phyloP scores from a whole-genome alignment of 2,797 vertebrate genomes.

The Eulemur rubriventer region DNA sequence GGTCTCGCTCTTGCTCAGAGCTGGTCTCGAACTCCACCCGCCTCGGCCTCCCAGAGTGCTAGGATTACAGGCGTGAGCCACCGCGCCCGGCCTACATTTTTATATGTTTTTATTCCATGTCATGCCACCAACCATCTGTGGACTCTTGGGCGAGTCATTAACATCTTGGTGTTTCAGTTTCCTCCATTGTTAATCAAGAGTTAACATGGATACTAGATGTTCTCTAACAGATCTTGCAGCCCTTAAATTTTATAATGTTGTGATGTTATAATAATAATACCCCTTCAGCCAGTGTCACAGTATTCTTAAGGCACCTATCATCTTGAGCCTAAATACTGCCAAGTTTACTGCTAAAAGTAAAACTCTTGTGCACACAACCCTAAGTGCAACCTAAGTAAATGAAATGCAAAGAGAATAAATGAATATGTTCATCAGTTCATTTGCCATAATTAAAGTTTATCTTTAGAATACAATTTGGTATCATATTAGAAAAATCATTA shows the following conservation, averaged over 20 bases:
- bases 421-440: not conserved
- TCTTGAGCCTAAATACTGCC: not conserved
- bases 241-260: not conserved
- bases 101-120: not conserved
- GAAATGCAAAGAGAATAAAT: not conserved
- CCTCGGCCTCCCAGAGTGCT: no score
- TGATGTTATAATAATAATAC: not conserved
- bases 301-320: not conserved
- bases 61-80: no score
- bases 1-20: no score
- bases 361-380: not conserved
- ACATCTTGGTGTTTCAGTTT: not conserved
- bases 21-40: no score
- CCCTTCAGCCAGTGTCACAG: not conserved
- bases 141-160: not conserved
- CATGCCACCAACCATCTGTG: not conserved
- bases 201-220: not conserved
- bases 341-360: conserved; percentile 1
- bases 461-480: not conserved
- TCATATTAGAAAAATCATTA: not conserved
- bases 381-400: not conserved
- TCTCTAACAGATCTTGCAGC: not conserved
- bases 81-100: no score
- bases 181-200: not conserved
- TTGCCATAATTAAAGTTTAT: not conserved